phyloP scores from a whole-genome alignment of 2,797 vertebrate genomes.

The Clamator glandarius region DNA sequence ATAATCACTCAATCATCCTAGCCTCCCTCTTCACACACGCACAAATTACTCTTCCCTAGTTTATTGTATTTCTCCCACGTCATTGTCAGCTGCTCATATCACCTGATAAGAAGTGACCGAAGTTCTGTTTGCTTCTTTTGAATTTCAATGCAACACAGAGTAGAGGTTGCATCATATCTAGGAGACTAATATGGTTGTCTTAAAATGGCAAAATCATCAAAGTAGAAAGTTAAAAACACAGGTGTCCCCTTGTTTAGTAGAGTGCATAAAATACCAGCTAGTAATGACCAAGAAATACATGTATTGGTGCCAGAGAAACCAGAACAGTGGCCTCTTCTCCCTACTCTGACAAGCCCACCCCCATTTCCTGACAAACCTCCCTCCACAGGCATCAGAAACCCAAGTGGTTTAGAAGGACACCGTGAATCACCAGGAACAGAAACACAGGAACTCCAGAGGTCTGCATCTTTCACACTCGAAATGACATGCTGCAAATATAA shows the following conservation, averaged over 20 bases:
- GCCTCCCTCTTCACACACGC: neutral
- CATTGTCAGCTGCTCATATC: neutral
- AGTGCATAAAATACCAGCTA: neutral
- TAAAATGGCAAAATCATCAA: neutral
- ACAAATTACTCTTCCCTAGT: neutral
- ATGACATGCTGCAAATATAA: neutral
- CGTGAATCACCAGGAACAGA: neutral
- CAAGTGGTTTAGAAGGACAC: neutral
- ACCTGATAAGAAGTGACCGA: neutral
- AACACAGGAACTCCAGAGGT: neutral
- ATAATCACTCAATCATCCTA: neutral
- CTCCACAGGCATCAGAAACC: neutral
- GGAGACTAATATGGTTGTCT: neutral
- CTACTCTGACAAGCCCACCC: neutral
- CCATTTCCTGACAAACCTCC: neutral
- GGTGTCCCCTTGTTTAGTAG: neutral
- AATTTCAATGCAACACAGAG: neutral
- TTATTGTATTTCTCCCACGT: neutral
- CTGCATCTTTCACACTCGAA: neutral
- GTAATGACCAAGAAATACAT: neutral
- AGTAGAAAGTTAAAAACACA: neutral
- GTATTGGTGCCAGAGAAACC: neutral
- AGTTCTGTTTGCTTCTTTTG: neutral
- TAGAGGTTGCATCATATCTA: conserved; percentile 2
- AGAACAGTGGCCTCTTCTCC: neutral